A percentile compares a stretch with the other conserved stretches of the same genome.
These are phyloP conservation scores for Zoanthus solanderi DNA, from an alignment of 92 coral and sea anemone species.

Conservation along the genomic window DNA sequence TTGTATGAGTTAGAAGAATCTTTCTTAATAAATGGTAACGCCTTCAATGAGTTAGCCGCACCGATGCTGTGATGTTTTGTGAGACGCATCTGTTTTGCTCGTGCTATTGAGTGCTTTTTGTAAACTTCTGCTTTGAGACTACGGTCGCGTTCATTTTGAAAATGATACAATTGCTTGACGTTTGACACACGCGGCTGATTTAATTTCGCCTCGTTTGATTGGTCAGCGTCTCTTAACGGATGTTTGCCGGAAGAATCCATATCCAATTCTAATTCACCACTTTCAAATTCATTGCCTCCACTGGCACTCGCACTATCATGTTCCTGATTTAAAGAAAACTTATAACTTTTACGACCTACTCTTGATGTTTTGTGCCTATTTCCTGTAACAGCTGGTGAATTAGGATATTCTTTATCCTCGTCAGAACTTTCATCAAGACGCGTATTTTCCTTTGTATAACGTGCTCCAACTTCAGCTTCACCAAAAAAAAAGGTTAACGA, in stretches of 20 bases:
- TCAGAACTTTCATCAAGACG: not conserved
- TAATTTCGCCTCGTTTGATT: not conserved
- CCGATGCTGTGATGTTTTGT: not conserved
- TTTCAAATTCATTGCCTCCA: slow-evolving; percentile 3
- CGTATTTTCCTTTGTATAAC: not conserved
- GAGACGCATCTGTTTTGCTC: not conserved
- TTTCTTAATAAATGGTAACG: not conserved
- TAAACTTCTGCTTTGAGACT: not conserved
- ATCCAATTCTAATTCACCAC: not conserved
- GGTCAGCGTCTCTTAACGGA: not conserved
- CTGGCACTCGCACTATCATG: slow-evolving; percentile 10
- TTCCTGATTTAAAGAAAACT: not conserved
- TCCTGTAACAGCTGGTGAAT: not conserved
- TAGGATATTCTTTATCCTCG: not conserved
- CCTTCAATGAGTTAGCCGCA: not conserved
- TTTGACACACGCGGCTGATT: not conserved
- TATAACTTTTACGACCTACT: not conserved
- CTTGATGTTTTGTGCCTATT: not conserved
- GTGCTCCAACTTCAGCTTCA: not conserved
- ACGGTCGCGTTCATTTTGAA: not conserved
- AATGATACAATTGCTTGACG: not conserved
- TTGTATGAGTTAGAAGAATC: slow-evolving; percentile 1
- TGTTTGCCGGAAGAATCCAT: not conserved
- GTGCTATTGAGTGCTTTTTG: slow-evolving; percentile 39
- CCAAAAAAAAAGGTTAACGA: slow-evolving; percentile 2